Evolutionary conservation across 2,888 invertebrate genomes (phyloP).

Genomic region (Drosophila vallismaia): DNA sequence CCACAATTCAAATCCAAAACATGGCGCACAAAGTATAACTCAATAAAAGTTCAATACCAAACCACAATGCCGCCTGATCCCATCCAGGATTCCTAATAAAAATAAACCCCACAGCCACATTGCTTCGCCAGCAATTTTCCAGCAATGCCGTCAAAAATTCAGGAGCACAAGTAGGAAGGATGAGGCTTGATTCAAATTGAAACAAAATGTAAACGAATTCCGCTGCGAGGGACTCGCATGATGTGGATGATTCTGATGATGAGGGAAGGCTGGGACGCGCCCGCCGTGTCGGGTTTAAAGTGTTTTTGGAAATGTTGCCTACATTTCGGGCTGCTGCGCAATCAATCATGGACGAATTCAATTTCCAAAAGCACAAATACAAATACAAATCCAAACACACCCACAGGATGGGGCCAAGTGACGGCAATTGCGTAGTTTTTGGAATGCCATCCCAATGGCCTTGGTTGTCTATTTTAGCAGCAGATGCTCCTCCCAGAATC

Average conservation of each 20-base stretch:
- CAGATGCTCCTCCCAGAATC: constrained; percentile 41
- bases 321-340: constrained; percentile 67
- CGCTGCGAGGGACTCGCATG: constrained; percentile 15
- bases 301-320: constrained; percentile 48
- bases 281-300: constrained; percentile 23
- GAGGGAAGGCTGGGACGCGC: constrained; percentile 11
- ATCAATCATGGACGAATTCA: constrained; percentile 76
- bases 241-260: constrained; percentile 22
- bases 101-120: neutral
- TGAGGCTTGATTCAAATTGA: constrained; percentile 67
- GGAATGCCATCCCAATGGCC: constrained; percentile 17
- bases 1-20: constrained; percentile 39
- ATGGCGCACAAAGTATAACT: constrained; percentile 19
- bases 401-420: constrained; percentile 2
- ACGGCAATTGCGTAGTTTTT: constrained; percentile 42
- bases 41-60: constrained; percentile 29
- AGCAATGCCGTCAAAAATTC: constrained; percentile 21
- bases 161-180: constrained; percentile 37
- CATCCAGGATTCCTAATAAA: neutral
- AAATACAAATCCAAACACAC: constrained; percentile 14
- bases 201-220: constrained; percentile 64
- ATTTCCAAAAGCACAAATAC: constrained; percentile 60
- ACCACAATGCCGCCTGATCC: neutral
- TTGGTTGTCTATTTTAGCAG: constrained; percentile 43
- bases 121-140: neutral